Evolutionary conservation across 2,797 vertebrate species (phyloP), one percentile per base, ranked within the genome.

Genomic region (Centroberyx gerrardi): DNA sequence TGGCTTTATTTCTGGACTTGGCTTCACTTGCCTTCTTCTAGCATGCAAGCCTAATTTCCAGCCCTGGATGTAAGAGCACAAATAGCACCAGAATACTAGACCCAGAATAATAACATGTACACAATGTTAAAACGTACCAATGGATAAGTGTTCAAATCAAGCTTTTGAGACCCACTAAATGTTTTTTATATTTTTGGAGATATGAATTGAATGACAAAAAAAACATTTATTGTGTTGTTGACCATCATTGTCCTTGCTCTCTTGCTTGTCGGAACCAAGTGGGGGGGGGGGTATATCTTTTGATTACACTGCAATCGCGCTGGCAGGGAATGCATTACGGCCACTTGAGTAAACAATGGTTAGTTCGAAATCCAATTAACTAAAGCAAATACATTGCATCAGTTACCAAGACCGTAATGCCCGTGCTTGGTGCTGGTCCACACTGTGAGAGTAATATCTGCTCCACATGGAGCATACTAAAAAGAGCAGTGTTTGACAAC

Each of bases 281-380:
- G 38, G 72, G 60, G 68, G 72, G 60, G 68, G 67, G 74, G 1
- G 59, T 67, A 56, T 72, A 65, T 80, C 40, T 42, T 79, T 56
- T 71, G 81, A 85, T 91, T 83, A 77, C 68, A 44, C 72, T 72
- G 72, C 78, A 81, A 82, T 81, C 71, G 61, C 68, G 15, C 61
- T 68, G 75, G 62, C 70, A 69, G 73, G 46, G 63, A 81, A 87
- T 90, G 82, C 66, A 85, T 82, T 72, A 81, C 0, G 7, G 66
- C 49, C 78, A 84, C 69, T 83, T 71, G 73, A 78, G 80, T 78
- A 87, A 87, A 90, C 84, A 90, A 76, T 80, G 73, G 76, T 87
- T 87, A 85, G 82, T 89, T 86, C 71, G 84, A 78, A 89, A 91
- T 89, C 84, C 80, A 92, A 92, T 94, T 88, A 90, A 69, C 74